Percentiles rank a stretch among this genome's conserved stretches.
Conservation (phyloP, 2,113 vertebrate species). For the Nasalis larvatus region DNA sequence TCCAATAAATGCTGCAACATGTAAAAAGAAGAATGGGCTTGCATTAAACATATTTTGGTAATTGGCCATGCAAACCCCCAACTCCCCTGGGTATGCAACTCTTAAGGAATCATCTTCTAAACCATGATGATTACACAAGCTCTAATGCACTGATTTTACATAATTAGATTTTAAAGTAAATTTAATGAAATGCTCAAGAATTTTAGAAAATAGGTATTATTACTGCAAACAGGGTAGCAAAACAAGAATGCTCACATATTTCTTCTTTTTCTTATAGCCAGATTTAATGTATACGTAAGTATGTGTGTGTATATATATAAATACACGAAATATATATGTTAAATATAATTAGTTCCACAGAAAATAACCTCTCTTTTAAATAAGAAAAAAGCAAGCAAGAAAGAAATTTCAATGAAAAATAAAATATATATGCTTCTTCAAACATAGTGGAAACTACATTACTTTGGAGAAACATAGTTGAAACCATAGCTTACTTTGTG, state of each 20-base stretch:
- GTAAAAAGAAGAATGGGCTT: constrained; percentile 68
- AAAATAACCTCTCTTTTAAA: constrained; percentile 40
- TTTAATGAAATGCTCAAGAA: constrained; percentile 68
- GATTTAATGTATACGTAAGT: constrained; percentile 37
- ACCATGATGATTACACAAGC: constrained; percentile 68
- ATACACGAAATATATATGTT: too few relatives aligned
- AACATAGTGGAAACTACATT: neutral
- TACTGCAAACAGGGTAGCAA: constrained; percentile 72
- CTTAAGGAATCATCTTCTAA: constrained; percentile 71
- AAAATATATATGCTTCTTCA: neutral
- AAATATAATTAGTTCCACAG: constrained; percentile 53
- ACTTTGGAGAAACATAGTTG: neutral
- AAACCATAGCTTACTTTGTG: neutral
- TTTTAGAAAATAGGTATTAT: constrained; percentile 74
- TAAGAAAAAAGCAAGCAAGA: neutral
- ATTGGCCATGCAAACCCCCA: constrained; percentile 58
- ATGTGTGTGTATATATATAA: neutral
- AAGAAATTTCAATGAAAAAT: neutral
- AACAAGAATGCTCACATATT: constrained; percentile 65
- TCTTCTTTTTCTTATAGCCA: constrained; percentile 77
- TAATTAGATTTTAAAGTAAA: constrained; percentile 75
- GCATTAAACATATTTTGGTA: constrained; percentile 73
- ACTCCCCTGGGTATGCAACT: constrained; percentile 51
- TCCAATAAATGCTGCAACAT: constrained; percentile 70
- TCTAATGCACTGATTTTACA: constrained; percentile 67